Base-by-base conservation (phyloP, 1,140 invertebrate species). In the Ectropis grisescens region DNA sequence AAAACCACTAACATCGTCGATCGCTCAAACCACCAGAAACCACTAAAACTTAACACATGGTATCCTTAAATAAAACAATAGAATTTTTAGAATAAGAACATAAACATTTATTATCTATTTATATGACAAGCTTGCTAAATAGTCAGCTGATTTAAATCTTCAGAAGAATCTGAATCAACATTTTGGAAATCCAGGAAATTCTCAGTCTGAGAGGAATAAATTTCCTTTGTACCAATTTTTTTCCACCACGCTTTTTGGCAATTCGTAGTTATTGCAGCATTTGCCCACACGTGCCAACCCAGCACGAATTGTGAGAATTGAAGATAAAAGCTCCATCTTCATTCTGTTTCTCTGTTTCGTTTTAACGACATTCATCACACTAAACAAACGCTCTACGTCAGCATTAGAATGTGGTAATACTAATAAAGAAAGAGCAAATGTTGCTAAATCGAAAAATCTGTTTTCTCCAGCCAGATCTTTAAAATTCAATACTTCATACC, bases 291-390 rank as follows among this genome's bases (percentile, higher is more conserved):
- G 24, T n/a, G 4, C 10, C 10, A 26, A n/a, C 24, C 24, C 24
- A 6, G 24, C 24, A 6, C 24, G 24, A 6, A 26, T 26, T 6
- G 4, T 26, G 10, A 26, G 24, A 26, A 26, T 26, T 4, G 24
- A 4, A 26, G 4, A 6, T 6, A 26, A 4, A 4, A 26, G 4
- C 4, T 26, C 24, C 10, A n/a, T 26, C 24, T 26, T 26, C 24
- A 26, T 26, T 26, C 24, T 4, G 10, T 26, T 26, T 26, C 24
- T 4, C 10, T 6, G 24, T n/a, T 26, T 26, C 10, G 24, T 26
- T 26, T 26, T 26, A 6, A 26, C 24, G 24, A 4, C 24, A 26
- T 26, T 26, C 24, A 26, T 26, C 10, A 26, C 24, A 26, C 24
- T 26, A n/a, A 26, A 26, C 24, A 26, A 4, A 6, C 24, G 24